phyloP scores from a whole-genome alignment of 2,797 vertebrate genomes.

The Gymnopithys bicolor region DNA sequence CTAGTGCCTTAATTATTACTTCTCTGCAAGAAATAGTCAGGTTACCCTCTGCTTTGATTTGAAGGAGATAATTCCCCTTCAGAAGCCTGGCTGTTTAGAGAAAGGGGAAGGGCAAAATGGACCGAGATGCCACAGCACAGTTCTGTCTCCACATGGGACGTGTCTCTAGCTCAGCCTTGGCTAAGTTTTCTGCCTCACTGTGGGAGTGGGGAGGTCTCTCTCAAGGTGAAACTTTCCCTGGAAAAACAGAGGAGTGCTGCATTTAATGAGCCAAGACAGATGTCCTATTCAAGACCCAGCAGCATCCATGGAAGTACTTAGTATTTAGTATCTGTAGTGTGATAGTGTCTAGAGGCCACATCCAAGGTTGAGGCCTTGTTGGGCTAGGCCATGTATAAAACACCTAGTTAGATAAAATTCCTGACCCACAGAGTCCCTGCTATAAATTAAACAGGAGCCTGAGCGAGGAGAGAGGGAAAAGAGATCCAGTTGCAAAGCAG shows the following conservation, averaged over 20 bases:
- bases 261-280: constrained; percentile 64
- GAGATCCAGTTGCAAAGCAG: neutral
- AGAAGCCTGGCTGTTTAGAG: neutral
- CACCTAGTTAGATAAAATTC: constrained; percentile 47
- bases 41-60: constrained; percentile 78
- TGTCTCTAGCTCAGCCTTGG: neutral
- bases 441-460: constrained; percentile 50
- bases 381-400: constrained; percentile 47
- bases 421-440: neutral
- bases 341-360: constrained; percentile 17
- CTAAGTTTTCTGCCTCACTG: neutral
- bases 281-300: constrained; percentile 13
- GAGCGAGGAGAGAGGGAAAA: neutral
- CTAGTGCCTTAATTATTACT: constrained; percentile 80
- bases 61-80: constrained; percentile 68
- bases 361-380: constrained; percentile 37
- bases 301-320: constrained; percentile 8
- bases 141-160: neutral
- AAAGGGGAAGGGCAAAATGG: constrained; percentile 3
- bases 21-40: constrained; percentile 76
- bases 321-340: constrained; percentile 18
- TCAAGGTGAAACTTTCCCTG: constrained; percentile 55
- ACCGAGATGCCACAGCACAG: fast-evolving
- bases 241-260: constrained; percentile 41
- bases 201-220: constrained; percentile 13